phyloP scores from a whole-genome alignment of 2,888 invertebrate genomes.

The Nasonovia ribisnigri region DNA sequence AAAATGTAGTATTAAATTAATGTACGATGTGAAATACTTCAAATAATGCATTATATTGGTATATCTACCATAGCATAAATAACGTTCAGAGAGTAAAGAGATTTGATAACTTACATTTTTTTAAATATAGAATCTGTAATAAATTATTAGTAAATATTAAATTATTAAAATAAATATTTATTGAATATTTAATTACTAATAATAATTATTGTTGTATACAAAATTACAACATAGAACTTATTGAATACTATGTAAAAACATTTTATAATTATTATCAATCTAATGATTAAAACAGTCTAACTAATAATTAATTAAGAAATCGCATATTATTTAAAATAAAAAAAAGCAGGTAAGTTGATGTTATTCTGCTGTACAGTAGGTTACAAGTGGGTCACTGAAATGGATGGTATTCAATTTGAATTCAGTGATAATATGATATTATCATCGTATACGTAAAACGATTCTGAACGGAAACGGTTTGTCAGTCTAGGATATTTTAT shows the following conservation, averaged over 20 bases:
- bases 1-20: background rate
- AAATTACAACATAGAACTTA: background rate
- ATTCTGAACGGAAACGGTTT: too few relatives aligned
- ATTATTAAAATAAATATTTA: background rate
- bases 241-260: background rate
- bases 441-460: too few relatives aligned
- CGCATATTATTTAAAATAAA: background rate
- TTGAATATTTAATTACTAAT: background rate
- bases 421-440: too few relatives aligned
- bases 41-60: background rate
- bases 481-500: too few relatives aligned
- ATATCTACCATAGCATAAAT: background rate
- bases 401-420: too few relatives aligned
- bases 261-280: background rate
- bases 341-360: background rate
- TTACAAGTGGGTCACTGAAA: too few relatives aligned
- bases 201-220: background rate
- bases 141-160: background rate
- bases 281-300: background rate
- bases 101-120: background rate
- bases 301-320: background rate
- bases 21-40: background rate
- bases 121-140: background rate
- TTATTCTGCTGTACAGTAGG: too few relatives aligned
- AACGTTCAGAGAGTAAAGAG: background rate